phyloP scores from a whole-genome alignment of 2,888 invertebrate species.

The Sipunculus nudus region DNA sequence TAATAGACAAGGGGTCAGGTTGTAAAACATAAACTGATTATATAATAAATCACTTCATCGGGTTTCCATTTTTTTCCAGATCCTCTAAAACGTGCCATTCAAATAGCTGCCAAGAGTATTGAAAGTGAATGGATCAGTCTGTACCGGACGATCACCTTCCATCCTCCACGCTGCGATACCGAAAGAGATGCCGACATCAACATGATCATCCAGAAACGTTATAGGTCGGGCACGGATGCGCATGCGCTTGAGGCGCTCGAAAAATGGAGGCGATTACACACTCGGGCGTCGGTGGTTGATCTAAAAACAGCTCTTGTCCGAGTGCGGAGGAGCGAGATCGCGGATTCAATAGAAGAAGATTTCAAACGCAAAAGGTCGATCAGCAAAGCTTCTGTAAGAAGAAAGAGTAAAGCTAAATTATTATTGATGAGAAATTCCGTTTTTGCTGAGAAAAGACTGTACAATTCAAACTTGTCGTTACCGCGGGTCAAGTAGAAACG shows the following conservation, averaged over 20 bases:
- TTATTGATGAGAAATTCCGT: too few species aligned
- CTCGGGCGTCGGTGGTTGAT: constrained; percentile 49
- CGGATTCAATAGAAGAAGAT: too few species aligned
- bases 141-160: constrained; percentile 52
- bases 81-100: constrained; percentile 46
- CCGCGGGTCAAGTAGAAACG: too few species aligned
- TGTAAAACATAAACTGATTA: background rate
- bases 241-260: constrained; percentile 43
- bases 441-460: too few species aligned
- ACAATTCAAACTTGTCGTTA: too few species aligned
- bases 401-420: too few species aligned
- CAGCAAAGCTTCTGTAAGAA: too few species aligned
- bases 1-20: background rate
- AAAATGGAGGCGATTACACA: constrained; percentile 55
- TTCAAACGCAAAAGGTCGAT: too few species aligned
- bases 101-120: constrained; percentile 43
- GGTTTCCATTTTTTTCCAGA: constrained; percentile 40
- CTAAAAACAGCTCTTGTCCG: too few species aligned
- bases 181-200: constrained; percentile 51
- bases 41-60: background rate
- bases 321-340: too few species aligned
- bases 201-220: constrained; percentile 48
- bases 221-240: constrained; percentile 46
- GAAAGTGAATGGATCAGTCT: constrained; percentile 54
- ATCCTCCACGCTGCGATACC: constrained; percentile 51